These are phyloP conservation scores for Scotopteryx bipunctaria DNA, from an alignment of 2,888 invertebrate genomes.

Conservation along the genomic window DNA sequence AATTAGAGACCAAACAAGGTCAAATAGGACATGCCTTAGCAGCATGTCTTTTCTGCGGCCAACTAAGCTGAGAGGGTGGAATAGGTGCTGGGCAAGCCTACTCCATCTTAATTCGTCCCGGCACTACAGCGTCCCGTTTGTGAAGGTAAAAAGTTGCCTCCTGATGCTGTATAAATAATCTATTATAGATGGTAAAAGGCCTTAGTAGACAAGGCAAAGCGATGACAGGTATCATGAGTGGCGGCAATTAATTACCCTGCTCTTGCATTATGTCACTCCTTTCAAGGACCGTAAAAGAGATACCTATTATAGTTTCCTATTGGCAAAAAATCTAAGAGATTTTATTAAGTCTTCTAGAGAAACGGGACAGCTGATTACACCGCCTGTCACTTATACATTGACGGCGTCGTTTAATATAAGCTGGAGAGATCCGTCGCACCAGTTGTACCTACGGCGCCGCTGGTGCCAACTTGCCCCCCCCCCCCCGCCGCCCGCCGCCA, in stretches of 20 bases:
- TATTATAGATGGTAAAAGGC: too few species aligned
- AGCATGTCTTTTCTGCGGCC: too few species aligned
- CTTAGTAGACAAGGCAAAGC: too few species aligned
- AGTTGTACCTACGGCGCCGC: neutral
- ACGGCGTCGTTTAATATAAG: neutral
- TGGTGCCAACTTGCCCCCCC: neutral
- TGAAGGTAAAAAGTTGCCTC: too few species aligned
- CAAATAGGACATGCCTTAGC: neutral
- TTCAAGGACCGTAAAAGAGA: neutral
- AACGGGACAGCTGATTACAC: neutral
- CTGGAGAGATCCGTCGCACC: neutral
- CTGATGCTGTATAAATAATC: too few species aligned
- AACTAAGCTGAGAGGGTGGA: too few species aligned
- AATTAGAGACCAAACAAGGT: neutral
- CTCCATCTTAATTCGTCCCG: too few species aligned
- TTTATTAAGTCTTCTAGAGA: neutral
- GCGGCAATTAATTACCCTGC: neutral
- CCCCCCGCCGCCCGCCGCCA: neutral
- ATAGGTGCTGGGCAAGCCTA: too few species aligned
- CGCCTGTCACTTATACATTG: neutral
- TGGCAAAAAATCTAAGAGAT: neutral
- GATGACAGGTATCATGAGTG: neutral
- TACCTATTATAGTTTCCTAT: neutral
- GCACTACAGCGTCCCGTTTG: too few species aligned
- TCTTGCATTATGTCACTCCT: neutral